Evolutionary conservation across 2,888 invertebrate genomes (phyloP), one percentile per base, ranked within the genome.

Genomic region (Hydraecia micacea): DNA sequence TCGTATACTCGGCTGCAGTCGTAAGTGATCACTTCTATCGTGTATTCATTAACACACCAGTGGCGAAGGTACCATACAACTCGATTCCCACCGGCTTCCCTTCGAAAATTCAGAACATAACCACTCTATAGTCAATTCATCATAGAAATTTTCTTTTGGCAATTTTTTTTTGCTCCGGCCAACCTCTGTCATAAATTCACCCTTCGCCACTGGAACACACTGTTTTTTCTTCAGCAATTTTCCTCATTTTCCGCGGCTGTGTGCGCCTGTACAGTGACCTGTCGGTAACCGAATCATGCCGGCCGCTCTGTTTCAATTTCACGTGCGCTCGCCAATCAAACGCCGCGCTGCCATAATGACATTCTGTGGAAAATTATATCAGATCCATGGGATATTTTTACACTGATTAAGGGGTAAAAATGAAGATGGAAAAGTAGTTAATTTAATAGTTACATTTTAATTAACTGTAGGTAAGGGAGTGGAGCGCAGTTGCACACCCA

Each of bases 241-340:
- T 21, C 39, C 52, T n/a, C 5, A 13, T 39, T 52, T 25, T 8
- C 15, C 0, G 7, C 39, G 3, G 25, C 63, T 86, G 80, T 80
- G 0, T 52, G 0, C 80, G 86, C 82, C 52, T 84, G 93, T 94
- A 92, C 93, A 2, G 75, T 75, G 83, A 85, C 85, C 89, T 87
- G 79, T 77, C 88, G 89, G 90, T 93, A 94, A 94, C 90, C 76
- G 88, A 90, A 92, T 94, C 92, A 93, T 83, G 81, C 86, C 90
- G 91, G 90, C 78, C 91, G 93, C 92, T 92, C 93, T 94, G 94
- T 94, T 93, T 93, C 94, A 93, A 94, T 94, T 94, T 93, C 93
- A 93, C 93, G 92, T 92, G 79, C 92, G 90, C 91, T 89, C 90
- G 89, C 90, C 92, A 91, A 89, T 91, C 90, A 91, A 91, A 90